phyloP scores from a whole-genome alignment of 2,888 invertebrate species.

The Sphaerophoria rueppellii region DNA sequence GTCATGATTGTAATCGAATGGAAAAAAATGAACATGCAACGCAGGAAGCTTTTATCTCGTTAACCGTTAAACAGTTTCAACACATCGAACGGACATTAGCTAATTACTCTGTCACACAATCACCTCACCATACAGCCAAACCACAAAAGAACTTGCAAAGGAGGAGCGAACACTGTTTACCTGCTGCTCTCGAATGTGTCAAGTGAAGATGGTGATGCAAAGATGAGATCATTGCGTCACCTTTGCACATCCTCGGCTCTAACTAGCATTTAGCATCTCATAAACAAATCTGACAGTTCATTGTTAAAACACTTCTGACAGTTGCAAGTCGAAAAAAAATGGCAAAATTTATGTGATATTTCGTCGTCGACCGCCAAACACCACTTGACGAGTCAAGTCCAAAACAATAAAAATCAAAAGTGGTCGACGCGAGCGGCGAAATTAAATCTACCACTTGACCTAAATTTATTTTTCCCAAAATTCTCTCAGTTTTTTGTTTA shows the following conservation, averaged over 20 bases:
- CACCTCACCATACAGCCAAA: not conserved
- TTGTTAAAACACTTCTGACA: constrained; percentile 21
- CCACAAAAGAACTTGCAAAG: constrained; percentile 8
- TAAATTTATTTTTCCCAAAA: constrained; percentile 5
- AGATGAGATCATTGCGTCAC: constrained; percentile 17
- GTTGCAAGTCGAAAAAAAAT: too few relatives aligned
- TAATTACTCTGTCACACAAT: constrained; percentile 19
- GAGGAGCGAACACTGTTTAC: not conserved
- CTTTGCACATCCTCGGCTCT: not conserved
- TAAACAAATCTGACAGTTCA: constrained; percentile 15
- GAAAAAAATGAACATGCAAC: constrained; percentile 22
- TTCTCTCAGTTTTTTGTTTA: constrained; percentile 3
- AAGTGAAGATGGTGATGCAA: not conserved
- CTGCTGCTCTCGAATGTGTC: not conserved
- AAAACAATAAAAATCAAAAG: constrained; percentile 35
- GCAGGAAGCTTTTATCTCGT: constrained; percentile 35
- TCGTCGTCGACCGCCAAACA: not conserved
- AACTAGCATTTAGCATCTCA: not conserved
- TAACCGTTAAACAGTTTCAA: constrained; percentile 1
- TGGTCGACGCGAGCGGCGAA: constrained; percentile 2
- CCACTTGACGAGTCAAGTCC: not conserved
- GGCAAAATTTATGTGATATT: too few relatives aligned
- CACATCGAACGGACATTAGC: constrained; percentile 23
- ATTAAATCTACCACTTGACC: constrained; percentile 30
- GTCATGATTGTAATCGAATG: constrained; percentile 15